Evolutionary conservation across 92 coral and sea anemone genomes (phyloP), one percentile per base, ranked within the genome.

Genomic region (Hydrozoanthus gracilis): DNA sequence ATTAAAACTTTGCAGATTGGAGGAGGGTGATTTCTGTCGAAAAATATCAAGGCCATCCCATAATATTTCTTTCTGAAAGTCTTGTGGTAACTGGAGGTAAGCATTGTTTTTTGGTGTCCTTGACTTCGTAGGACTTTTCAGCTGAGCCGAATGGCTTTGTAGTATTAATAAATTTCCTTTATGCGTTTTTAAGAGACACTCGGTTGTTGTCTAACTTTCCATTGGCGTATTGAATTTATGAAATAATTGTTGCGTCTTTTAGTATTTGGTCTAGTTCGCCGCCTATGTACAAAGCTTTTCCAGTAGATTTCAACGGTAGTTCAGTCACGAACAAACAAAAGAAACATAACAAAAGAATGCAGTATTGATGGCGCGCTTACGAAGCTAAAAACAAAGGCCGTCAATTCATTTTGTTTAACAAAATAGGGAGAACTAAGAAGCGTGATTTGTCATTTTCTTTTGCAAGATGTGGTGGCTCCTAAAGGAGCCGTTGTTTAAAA

Each of bases 331-430:
- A 68, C 46, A 68, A 70, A 70, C 45, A 18, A 20, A 15, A 70
- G 48, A 70, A 44, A 61, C 17, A 61, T 62, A 62, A 62, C 6
- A 91, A 91, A 87, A 87, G 78, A 83, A 51, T 51, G 18, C 15
- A 16, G 78, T 27, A 77, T 60, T 52, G 18, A 82, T 90, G 17
- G 86, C 80, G 88, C 88, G 88, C 91, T 16, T 79, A 89, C 66
- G 66, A 76, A 76, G 61, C 66, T 51, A 51, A 51, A 76, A 76
- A 82, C 74, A 79, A 64, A 56, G 78, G 6, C 78, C 51, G 75
- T 70, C 75, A 70, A 39, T 70, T 44, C 44, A 62, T 62, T 70
- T 18, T 70, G 75, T 4, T 70, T 8, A 70, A 70, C 12, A 70
- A 70, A 70, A 70, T 44, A 70, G 75, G 15, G 75, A 70, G 15